Conservation (phyloP, 1,140 invertebrate genomes). For the Trachymyrmex septentrionalis region DNA sequence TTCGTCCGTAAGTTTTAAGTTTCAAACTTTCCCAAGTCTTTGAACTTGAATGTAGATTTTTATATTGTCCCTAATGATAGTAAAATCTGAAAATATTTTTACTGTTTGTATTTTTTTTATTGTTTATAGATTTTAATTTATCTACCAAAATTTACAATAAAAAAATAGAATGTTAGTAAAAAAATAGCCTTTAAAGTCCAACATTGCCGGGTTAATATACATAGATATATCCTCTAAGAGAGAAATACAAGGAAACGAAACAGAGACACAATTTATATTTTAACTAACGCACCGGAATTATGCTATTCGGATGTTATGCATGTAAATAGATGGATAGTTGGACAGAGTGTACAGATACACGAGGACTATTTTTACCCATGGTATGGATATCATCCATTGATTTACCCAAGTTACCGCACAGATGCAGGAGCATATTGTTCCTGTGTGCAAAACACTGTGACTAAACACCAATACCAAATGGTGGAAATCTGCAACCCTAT, state of each 20-base stretch:
- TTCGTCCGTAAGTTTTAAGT: too few relatives aligned
- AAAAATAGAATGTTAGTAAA: too few relatives aligned
- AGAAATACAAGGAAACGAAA: neutral
- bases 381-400: neutral
- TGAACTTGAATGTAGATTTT: too few relatives aligned
- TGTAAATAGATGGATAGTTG: conserved; percentile 13
- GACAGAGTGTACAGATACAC: neutral
- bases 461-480: conserved; percentile 21
- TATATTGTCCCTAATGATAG: too few relatives aligned
- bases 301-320: neutral
- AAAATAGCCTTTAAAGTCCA: too few relatives aligned
- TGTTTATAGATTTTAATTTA: too few relatives aligned
- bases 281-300: neutral
- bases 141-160: too few relatives aligned
- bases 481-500: conserved; percentile 3
- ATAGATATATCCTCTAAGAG: too few relatives aligned
- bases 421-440: conserved; percentile 22
- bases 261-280: neutral
- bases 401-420: conserved; percentile 7
- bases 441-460: neutral
- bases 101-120: too few relatives aligned
- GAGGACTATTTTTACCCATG: conserved; percentile 9
- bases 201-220: too few relatives aligned
- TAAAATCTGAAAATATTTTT: too few relatives aligned
- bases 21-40: too few relatives aligned